Percentiles rank a stretch among this genome's conserved stretches.
Evolutionary conservation across 2,113 vertebrate species (phyloP).

Genomic region (Tautogolabrus adspersus): DNA sequence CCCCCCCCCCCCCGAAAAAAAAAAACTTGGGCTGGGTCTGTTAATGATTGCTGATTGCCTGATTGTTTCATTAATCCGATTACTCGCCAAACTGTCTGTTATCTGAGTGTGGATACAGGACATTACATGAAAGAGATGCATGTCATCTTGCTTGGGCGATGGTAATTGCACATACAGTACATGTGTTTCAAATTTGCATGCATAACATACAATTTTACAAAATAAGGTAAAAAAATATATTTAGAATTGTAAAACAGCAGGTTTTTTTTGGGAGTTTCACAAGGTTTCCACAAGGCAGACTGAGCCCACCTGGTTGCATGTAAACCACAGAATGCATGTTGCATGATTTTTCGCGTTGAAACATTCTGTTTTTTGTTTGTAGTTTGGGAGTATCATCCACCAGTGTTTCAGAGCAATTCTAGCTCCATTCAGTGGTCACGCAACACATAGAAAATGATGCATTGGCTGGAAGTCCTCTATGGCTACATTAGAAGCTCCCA

Average conservation of each 20-base stretch:
- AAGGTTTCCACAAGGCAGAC: neutral
- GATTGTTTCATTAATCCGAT: conserved; percentile 74
- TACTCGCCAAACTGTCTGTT: conserved; percentile 51
- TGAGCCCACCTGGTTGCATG: no score
- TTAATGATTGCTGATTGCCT: conserved; percentile 64
- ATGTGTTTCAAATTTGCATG: conserved; percentile 2
- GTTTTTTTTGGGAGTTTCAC: neutral
- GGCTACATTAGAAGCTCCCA: no score
- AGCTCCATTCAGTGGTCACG: no score
- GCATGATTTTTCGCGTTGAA: no score
- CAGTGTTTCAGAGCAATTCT: no score
- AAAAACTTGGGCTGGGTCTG: conserved; percentile 20
- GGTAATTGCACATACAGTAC: conserved; percentile 46
- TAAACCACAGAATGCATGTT: no score
- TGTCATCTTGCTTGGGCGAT: conserved; percentile 42
- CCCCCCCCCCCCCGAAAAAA: neutral
- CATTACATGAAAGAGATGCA: conserved; percentile 56
- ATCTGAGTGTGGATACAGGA: conserved; percentile 51
- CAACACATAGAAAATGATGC: no score
- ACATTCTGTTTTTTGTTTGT: no score
- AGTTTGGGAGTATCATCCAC: no score
- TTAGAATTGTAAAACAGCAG: neutral
- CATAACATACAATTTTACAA: neutral
- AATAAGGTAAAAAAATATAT: neutral
- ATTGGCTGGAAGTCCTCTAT: no score